Percentiles rank a stretch among this genome's conserved stretches.
These are phyloP conservation scores for Sympetrum striolatum DNA, from an alignment of 2,888 invertebrate species.

Conservation along the genomic window DNA sequence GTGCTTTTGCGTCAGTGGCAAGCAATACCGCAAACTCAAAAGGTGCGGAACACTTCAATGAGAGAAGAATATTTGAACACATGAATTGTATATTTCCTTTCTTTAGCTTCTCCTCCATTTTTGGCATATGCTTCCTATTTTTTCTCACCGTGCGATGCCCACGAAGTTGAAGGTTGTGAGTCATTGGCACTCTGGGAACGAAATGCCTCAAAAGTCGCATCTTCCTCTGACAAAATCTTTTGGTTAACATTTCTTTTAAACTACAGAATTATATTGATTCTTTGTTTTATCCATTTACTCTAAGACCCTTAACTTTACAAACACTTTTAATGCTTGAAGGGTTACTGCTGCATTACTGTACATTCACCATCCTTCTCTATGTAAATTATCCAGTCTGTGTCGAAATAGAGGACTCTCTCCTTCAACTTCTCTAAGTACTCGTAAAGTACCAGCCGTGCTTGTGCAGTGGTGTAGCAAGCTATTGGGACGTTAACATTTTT, in stretches of 20 bases:
- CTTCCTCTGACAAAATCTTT: too few species aligned
- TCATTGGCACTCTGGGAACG: too few species aligned
- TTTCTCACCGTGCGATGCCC: too few species aligned
- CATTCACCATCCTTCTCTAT: constrained; percentile 37
- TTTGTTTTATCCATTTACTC: constrained; percentile 46
- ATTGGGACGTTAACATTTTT: constrained; percentile 53
- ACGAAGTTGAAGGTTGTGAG: too few species aligned
- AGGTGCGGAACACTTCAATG: too few species aligned
- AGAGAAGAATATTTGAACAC: too few species aligned
- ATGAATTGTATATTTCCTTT: too few species aligned
- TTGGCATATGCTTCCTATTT: too few species aligned
- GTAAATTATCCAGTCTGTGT: constrained; percentile 56
- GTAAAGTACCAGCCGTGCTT: constrained; percentile 55
- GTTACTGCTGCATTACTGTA: constrained; percentile 46
- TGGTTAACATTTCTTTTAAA: background rate
- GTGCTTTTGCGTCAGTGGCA: too few species aligned
- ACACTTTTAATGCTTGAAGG: background rate
- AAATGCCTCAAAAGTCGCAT: too few species aligned
- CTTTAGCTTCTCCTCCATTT: too few species aligned
- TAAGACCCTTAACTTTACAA: constrained; percentile 52
- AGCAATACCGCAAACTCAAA: too few species aligned
- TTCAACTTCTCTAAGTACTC: constrained; percentile 53
- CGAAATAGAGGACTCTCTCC: constrained; percentile 54
- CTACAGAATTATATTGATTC: background rate
- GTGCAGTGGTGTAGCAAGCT: constrained; percentile 55